A percentile compares a stretch with the other conserved stretches of the same genome.
Evolutionary conservation across 1,140 invertebrate species (phyloP).

Genomic region (Ceratosolen fusciceps): DNA sequence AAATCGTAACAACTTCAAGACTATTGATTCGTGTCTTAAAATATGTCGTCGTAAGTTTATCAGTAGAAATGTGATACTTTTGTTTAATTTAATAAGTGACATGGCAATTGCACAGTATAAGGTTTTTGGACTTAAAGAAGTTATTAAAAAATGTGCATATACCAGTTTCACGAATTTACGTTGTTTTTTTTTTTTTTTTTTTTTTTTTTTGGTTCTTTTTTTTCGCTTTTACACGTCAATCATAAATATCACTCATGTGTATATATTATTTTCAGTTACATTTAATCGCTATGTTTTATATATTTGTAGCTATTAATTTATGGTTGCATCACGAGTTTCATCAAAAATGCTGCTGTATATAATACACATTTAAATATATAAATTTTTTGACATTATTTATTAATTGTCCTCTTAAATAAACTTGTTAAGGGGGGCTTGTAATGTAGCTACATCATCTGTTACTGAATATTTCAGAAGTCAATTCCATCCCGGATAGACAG

Average conservation of each 20-base stretch:
- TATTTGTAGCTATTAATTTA: conserved; percentile 4
- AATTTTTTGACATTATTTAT: background rate
- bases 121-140: too few relatives aligned
- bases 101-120: background rate
- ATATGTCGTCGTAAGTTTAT: conserved; percentile 72
- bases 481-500: conserved; percentile 49
- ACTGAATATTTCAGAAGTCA: conserved; percentile 40
- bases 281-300: conserved; percentile 25
- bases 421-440: too few relatives aligned
- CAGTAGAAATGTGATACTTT: conserved; percentile 13
- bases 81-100: conserved; percentile 12
- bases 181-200: background rate
- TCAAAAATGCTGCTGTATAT: conserved; percentile 1
- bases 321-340: background rate
- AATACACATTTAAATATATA: background rate
- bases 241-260: conserved; percentile 21
- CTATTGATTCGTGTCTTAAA: conserved; percentile 78
- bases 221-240: conserved; percentile 16
- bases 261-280: conserved; percentile 35
- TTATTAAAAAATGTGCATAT: background rate
- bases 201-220: conserved; percentile 21
- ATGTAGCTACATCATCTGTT: too few relatives aligned
- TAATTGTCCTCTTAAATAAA: too few relatives aligned
- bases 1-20: conserved; percentile 86
- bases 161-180: conserved; percentile 18